Evolutionary conservation across 2,797 vertebrate species (phyloP).

Genomic region (Coregonus sp.): DNA sequence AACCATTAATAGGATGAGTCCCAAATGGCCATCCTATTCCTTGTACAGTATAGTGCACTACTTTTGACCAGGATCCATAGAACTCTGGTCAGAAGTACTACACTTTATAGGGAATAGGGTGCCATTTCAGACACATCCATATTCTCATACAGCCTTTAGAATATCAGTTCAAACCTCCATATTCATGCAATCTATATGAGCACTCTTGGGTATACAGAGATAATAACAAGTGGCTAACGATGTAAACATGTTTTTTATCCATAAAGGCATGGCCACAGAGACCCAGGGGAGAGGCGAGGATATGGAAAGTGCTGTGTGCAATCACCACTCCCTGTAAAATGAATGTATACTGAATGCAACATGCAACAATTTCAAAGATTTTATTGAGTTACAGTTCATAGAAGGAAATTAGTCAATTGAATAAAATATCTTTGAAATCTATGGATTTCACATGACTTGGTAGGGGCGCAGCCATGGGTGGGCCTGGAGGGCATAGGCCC

Average conservation of each 20-base stretch:
- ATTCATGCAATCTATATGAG: neutral
- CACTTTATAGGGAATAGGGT: neutral
- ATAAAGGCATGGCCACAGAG: neutral
- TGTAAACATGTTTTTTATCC: neutral
- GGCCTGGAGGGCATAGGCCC: no score
- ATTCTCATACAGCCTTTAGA: neutral
- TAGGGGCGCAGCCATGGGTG: no score
- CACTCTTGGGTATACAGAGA: neutral
- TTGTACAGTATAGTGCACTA: neutral
- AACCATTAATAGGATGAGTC: neutral
- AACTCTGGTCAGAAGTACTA: neutral
- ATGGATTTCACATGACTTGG: no score
- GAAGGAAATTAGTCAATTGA: no score
- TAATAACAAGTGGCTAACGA: neutral
- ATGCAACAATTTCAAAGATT: no score
- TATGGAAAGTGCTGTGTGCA: constrained; percentile 22
- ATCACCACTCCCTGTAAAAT: constrained; percentile 52
- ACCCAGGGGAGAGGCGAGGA: neutral
- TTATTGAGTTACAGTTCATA: no score
- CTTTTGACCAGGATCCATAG: neutral
- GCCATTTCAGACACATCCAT: neutral
- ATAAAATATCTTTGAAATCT: no score
- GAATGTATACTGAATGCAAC: constrained; percentile 31
- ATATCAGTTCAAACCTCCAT: neutral
- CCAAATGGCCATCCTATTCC: neutral